Evolutionary conservation across 2,888 invertebrate genomes (phyloP), one percentile per base, ranked within the genome.

Genomic region (Teleiodes luculella): DNA sequence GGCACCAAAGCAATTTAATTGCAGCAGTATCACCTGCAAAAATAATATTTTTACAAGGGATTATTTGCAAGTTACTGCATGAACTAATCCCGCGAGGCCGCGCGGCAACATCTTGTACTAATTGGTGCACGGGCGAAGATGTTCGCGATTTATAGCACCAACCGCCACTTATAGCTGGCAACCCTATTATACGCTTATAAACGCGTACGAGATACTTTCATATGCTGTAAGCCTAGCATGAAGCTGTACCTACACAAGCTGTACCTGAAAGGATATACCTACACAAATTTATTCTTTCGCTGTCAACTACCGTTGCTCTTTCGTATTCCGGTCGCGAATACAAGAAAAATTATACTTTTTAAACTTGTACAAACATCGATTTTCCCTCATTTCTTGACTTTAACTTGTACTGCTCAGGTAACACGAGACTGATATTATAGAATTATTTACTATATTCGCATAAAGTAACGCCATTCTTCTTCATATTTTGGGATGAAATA

Each of bases 51-150:
- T 24, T 24, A 6, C 6, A 10, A 8, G 7, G 7, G 10, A 39
- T 20, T 10, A 11, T 11, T 43, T 6, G 2, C 20, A 6, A 2
- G 6, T 24, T 28, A 1, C n/a, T n/a, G 43, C 28, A 43, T 43
- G 13, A n/a, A n/a, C 2, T 20, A n/a, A 13, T 43, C 31, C 53
- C 48, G 66, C 68, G 74, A 69, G 72, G 74, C 66, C 68, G 73
- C 74, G 68, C 65, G 78, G 88, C 78, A 76, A 80, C 88, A 88
- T 88, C 88, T 88, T 88, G 88, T 80, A 78, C 86, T 88, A 88
- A 88, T 88, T 88, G 87, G 88, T 84, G 79, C 82, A 70, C 79
- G 82, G 76, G 80, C 78, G 85, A 84, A 84, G 87, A 88, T 83
- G 83, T 78, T 81, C 80, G 64, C 81, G 80, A 88, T 87, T 88